Base-by-base conservation (phyloP, 92 coral and sea anemone species). In the Epizoanthus rinbou region DNA sequence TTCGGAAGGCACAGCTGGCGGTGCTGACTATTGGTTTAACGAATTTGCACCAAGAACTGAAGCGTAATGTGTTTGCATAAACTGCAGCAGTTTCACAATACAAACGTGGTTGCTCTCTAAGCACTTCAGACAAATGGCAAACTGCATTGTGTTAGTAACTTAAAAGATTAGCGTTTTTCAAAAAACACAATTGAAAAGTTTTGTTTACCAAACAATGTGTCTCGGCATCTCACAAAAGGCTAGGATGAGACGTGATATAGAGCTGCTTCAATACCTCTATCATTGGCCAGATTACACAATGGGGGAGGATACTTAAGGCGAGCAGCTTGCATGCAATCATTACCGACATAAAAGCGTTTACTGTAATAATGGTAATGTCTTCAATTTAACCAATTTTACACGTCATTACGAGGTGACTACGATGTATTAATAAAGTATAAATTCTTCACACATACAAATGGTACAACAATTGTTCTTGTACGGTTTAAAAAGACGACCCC, bases 91-190 rank as follows among this genome's bases (percentile, higher is more conserved):
- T 45, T 71, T 71, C 59, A 45, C 76, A 71, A 71, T 43, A 45
- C 17, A 10, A 45, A 2, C 57, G 76, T 71, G 76, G 57, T 71
- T 71, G 24, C 41, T n/a, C 41, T 41, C 45, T 75, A 75, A 31
- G 21, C 57, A 57, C 80, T 75, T 39, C 21, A 50, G 17, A 50
- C 75, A 41, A 16, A 23, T 47, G 76, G 16, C 28, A 47, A 71
- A 21, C 23, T 28, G 8, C 28, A 41, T 67, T 67, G 47, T 41
- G 73, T 41, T 67, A 15, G 21, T 21, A 67, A 11, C 73, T 33
- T 33, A 67, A 71, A 45, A 71, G 76, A 71, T 71, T 71, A 71
- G 5, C 21, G 19, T 17, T n/a, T 71, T 8, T 45, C 25, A 71
- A 71, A 70, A 33, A 23, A n/a, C 47, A 67, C 73, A 67, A 67